Evolutionary conservation across 2,888 invertebrate species (phyloP).

Genomic region (Anthophora plumipes): DNA sequence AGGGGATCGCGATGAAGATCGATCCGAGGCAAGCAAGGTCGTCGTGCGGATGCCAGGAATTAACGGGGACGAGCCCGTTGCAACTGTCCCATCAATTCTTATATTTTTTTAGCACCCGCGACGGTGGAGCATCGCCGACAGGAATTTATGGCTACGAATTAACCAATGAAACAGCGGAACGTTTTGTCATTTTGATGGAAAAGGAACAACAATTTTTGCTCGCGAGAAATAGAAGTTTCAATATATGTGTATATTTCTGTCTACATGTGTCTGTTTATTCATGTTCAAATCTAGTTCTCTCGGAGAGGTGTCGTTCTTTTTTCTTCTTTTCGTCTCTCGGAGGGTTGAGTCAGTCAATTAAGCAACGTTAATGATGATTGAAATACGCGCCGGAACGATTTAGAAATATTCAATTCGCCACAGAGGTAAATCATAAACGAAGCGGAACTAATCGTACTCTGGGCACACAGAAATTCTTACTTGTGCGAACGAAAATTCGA

Average conservation of each 20-base stretch:
- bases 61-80: not conserved
- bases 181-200: constrained; percentile 1
- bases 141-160: constrained; percentile 31
- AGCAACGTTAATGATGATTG: not conserved
- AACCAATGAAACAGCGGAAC: constrained; percentile 7
- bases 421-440: not conserved
- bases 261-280: too few relatives aligned
- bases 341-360: not conserved
- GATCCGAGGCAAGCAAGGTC: constrained; percentile 26
- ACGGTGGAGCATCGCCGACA: not conserved
- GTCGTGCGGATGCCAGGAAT: constrained; percentile 7
- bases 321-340: not conserved
- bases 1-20: constrained; percentile 40
- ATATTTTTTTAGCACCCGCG: not conserved
- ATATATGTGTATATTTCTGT: too few relatives aligned
- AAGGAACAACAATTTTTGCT: not conserved
- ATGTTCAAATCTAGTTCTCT: not conserved
- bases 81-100: constrained; percentile 17
- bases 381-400: too few relatives aligned
- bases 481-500: constrained; percentile 8
- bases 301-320: not conserved
- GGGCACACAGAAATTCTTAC: not conserved
- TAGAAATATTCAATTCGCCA: not conserved
- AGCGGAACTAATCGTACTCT: constrained; percentile 1
- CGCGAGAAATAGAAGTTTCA: not conserved